Evolutionary conservation across 2,797 vertebrate species (phyloP).

Genomic region (Mionectes olivaceus): DNA sequence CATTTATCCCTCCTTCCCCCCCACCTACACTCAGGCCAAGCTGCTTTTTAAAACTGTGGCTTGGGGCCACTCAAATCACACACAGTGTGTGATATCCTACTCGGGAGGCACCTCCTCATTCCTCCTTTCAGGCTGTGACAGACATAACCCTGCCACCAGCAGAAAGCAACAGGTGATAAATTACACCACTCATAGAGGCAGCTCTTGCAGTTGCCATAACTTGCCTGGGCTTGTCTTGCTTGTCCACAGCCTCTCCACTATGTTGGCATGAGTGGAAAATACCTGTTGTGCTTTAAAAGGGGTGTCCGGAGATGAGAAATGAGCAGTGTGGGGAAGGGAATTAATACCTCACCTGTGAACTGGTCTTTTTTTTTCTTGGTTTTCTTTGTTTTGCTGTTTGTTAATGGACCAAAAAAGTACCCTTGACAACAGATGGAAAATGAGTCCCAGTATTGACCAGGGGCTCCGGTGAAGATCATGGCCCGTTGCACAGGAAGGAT

Average conservation of each 20-base stretch:
- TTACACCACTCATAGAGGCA: background rate
- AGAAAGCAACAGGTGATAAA: conserved; percentile 48
- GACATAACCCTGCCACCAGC: background rate
- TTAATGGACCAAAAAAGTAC: conserved; percentile 1
- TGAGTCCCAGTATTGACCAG: background rate
- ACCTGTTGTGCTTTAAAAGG: background rate
- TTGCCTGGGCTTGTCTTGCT: conserved; percentile 23
- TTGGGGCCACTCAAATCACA: background rate
- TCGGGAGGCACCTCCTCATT: background rate
- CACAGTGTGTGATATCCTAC: background rate
- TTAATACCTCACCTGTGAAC: background rate
- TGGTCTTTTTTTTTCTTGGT: background rate
- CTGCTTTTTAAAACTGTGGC: background rate
- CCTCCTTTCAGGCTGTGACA: conserved; percentile 1
- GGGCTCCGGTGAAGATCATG: conserved; percentile 16
- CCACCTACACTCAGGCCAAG: background rate
- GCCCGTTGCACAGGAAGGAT: conserved; percentile 59
- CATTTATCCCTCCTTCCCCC: background rate
- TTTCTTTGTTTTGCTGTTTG: background rate
- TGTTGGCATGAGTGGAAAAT: background rate
- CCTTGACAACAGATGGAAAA: conserved; percentile 58
- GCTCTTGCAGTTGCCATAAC: conserved; percentile 44
- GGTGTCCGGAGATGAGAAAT: background rate
- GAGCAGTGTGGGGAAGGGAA: background rate
- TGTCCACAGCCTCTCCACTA: background rate